phyloP scores from a whole-genome alignment of 1,140 invertebrate genomes.

The Homarus americanus region DNA sequence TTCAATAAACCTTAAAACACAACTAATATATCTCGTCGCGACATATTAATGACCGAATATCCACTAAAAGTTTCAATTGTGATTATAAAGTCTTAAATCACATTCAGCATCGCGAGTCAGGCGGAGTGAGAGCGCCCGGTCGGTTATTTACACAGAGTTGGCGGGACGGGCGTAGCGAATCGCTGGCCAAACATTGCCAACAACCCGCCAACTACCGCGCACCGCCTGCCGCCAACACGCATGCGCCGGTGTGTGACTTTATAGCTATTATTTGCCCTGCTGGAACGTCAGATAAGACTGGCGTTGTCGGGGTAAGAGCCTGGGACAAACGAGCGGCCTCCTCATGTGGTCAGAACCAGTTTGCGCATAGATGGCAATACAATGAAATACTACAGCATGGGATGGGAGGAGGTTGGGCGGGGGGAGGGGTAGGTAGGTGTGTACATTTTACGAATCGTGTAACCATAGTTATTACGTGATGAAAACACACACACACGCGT shows the following conservation, averaged over 20 bases:
- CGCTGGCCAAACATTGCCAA: slow-evolving; percentile 46
- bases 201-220: slow-evolving; percentile 55
- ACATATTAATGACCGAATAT: background rate
- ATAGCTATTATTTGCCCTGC: slow-evolving; percentile 50
- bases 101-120: background rate
- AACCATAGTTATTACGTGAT: slow-evolving; percentile 24
- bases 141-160: slow-evolving; percentile 54
- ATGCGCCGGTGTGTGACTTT: slow-evolving; percentile 10
- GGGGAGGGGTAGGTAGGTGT: slow-evolving; percentile 9
- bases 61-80: background rate
- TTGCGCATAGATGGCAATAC: background rate
- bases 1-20: background rate
- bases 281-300: slow-evolving; percentile 47
- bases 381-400: background rate
- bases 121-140: slow-evolving; percentile 1
- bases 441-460: slow-evolving; percentile 33
- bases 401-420: background rate
- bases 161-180: slow-evolving; percentile 56
- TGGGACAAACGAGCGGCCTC: background rate
- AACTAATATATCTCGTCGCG: background rate
- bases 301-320: slow-evolving; percentile 12
- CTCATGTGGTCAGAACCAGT: background rate
- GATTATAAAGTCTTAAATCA: background rate
- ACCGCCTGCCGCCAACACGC: background rate
- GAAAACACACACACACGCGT: background rate